These are phyloP conservation scores for Forbesichthys agassizii DNA, from an alignment of 2,113 vertebrate genomes.

Conservation along the genomic window DNA sequence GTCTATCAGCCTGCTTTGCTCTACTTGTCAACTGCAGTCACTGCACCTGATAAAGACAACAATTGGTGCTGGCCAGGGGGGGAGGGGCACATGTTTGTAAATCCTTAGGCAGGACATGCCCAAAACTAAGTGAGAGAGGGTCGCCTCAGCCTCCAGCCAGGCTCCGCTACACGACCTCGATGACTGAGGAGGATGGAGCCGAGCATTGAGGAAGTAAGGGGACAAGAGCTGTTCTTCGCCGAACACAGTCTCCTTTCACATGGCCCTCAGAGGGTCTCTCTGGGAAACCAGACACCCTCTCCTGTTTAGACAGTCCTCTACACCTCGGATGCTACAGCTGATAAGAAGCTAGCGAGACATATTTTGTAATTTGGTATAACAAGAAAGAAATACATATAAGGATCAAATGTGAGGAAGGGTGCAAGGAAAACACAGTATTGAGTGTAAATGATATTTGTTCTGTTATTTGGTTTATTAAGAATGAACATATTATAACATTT, in stretches of 20 bases:
- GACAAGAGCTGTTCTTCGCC: slow-evolving; percentile 21
- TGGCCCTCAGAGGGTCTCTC: neutral
- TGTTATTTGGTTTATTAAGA: too few relatives aligned
- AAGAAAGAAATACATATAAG: too few relatives aligned
- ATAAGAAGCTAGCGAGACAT: slow-evolving; percentile 27
- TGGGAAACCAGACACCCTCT: slow-evolving; percentile 56
- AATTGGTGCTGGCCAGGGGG: slow-evolving; percentile 43
- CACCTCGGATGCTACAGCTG: slow-evolving; percentile 41
- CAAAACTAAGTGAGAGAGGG: slow-evolving; percentile 22
- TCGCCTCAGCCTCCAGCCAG: neutral
- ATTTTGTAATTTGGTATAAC: neutral
- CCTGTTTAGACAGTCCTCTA: slow-evolving; percentile 63
- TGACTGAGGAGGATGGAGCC: slow-evolving; percentile 73
- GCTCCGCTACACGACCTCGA: slow-evolving; percentile 23
- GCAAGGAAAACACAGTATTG: too few relatives aligned
- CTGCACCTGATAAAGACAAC: slow-evolving; percentile 70
- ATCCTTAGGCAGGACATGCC: slow-evolving; percentile 57
- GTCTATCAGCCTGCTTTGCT: slow-evolving; percentile 44
- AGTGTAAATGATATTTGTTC: too few relatives aligned
- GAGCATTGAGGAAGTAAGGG: slow-evolving; percentile 48
- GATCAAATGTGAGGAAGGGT: too few relatives aligned
- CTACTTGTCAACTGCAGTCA: slow-evolving; percentile 46
- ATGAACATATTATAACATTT: too few relatives aligned
- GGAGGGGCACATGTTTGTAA: slow-evolving; percentile 46
- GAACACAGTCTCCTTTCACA: neutral